phyloP scores from a whole-genome alignment of 2,113 vertebrate species.

The Syrmaticus mikado region DNA sequence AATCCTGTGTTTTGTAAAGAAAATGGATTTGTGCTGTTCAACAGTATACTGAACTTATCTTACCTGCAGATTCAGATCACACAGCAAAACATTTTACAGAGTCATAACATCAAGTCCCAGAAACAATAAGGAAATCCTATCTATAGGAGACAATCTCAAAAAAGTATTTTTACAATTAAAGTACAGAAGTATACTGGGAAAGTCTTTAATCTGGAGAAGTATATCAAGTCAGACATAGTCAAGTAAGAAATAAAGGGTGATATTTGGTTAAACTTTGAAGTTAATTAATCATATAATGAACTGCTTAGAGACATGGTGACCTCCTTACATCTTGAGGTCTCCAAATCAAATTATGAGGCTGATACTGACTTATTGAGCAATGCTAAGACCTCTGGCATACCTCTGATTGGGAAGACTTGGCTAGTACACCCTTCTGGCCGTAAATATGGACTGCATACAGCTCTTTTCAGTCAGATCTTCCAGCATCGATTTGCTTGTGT shows the following conservation, averaged over 20 bases:
- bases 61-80: not conserved
- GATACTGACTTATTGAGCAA: not conserved
- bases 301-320: not conserved
- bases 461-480: not conserved
- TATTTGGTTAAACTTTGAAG: not conserved
- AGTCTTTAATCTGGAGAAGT: not conserved
- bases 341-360: not conserved
- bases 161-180: not conserved
- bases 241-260: not conserved
- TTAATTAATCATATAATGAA: not conserved
- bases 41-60: not conserved
- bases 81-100: not conserved
- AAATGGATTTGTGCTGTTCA: not conserved
- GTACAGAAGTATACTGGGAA: not conserved
- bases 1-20: not conserved
- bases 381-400: not conserved
- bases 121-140: not conserved
- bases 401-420: not conserved
- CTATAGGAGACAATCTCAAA: not conserved
- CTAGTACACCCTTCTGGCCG: not conserved
- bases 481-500: not conserved
- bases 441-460: not conserved
- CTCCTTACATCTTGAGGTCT: not conserved
- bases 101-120: not conserved
- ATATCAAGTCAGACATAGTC: not conserved